Conservation (phyloP, 2,113 vertebrate species). For the Lathamus discolor region DNA sequence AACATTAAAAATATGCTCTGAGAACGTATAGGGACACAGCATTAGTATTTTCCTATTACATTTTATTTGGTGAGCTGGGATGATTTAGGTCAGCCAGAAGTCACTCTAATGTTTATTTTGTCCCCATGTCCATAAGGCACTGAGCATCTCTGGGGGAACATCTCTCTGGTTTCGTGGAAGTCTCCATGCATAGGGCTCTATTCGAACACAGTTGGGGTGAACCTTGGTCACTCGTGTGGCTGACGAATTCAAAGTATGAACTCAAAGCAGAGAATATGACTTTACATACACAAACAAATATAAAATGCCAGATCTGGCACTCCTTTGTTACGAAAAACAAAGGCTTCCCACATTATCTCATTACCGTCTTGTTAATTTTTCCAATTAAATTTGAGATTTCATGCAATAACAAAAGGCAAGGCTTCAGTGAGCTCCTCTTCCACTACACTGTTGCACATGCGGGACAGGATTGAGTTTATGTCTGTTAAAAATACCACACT, state of each 20-base stretch:
- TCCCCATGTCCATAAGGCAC: fast-evolving
- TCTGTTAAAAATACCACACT: background rate
- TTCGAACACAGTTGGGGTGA: background rate
- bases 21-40: background rate
- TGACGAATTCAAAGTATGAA: background rate
- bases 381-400: background rate
- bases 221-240: background rate
- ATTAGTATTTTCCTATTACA: background rate
- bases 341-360: background rate
- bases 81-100: background rate
- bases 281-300: background rate
- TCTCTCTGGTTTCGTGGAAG: background rate
- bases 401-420: background rate
- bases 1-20: background rate
- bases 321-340: background rate
- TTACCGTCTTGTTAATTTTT: background rate
- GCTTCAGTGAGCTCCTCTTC: background rate
- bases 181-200: background rate
- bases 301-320: background rate
- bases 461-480: background rate
- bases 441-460: background rate
- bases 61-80: background rate
- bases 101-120: background rate
- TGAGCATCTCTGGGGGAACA: background rate
- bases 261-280: background rate